Conservation (phyloP, 2,888 invertebrate genomes). For the Exocentrus adspersus region DNA sequence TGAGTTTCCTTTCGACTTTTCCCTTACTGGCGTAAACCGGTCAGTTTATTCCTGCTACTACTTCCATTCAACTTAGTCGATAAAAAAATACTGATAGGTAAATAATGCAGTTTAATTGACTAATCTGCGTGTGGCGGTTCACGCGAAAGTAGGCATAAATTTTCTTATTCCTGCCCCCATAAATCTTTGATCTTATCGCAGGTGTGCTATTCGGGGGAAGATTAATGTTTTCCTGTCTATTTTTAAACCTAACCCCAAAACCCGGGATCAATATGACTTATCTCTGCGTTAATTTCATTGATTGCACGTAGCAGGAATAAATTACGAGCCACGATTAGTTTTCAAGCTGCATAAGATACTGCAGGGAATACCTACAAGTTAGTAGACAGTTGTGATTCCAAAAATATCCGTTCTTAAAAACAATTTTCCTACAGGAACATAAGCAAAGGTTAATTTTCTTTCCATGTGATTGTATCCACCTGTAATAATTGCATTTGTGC, state of each 20-base stretch:
- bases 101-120: no score
- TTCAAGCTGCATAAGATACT: neutral
- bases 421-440: conserved; percentile 1
- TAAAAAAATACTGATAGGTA: no score
- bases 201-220: conserved; percentile 5
- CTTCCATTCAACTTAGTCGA: no score
- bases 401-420: conserved; percentile 18
- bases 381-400: no score
- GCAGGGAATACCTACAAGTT: no score
- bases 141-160: neutral
- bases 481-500: no score
- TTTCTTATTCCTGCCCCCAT: neutral
- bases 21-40: no score
- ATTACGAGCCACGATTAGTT: neutral
- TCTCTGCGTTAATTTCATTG: conserved; percentile 27
- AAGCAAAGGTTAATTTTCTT: conserved; percentile 27
- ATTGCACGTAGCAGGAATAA: conserved; percentile 3
- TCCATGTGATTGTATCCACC: neutral
- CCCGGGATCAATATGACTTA: conserved; percentile 28
- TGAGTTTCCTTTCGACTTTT: conserved; percentile 35
- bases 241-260: conserved; percentile 22
- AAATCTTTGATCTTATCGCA: neutral
- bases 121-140: no score
- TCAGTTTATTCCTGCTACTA: no score
- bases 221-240: conserved; percentile 31